Evolutionary conservation across 2,113 vertebrate species (phyloP).

Genomic region (Ascaphus truei): DNA sequence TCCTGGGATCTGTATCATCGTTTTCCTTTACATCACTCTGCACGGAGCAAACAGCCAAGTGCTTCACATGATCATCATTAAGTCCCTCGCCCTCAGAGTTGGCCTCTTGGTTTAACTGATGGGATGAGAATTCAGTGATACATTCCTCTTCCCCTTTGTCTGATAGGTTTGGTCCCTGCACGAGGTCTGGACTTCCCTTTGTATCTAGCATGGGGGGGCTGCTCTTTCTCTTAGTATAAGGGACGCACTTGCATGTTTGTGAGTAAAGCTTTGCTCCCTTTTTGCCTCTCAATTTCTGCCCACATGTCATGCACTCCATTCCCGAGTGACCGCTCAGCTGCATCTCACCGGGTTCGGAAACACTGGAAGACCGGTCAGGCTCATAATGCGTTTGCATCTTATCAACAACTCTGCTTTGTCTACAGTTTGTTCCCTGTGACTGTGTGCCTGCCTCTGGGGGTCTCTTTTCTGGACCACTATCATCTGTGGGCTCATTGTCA

Average conservation of each 20-base stretch:
- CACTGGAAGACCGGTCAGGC: too few species aligned
- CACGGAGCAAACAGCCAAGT: background rate
- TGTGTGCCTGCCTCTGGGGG: too few species aligned
- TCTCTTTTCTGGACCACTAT: background rate
- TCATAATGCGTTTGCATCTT: too few species aligned
- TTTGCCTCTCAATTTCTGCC: background rate
- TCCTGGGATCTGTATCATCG: background rate
- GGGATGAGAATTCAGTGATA: background rate
- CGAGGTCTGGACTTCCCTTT: background rate
- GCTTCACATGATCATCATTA: background rate
- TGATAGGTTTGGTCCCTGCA: background rate
- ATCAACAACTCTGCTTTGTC: too few species aligned
- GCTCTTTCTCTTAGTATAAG: background rate
- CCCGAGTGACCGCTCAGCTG: too few species aligned
- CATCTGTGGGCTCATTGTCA: background rate
- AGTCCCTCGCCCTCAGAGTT: background rate
- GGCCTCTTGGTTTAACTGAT: background rate
- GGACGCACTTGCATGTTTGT: background rate
- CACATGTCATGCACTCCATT: constrained; percentile 6
- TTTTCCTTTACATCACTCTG: background rate
- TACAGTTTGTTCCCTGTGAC: too few species aligned
- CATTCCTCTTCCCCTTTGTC: background rate
- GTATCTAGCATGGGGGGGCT: background rate
- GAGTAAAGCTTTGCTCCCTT: background rate
- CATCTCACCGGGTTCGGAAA: too few species aligned